Percentiles rank a stretch among this genome's conserved stretches.
Evolutionary conservation across 2,113 vertebrate species (phyloP).

Genomic region (Phalacrocorax brasilianus): DNA sequence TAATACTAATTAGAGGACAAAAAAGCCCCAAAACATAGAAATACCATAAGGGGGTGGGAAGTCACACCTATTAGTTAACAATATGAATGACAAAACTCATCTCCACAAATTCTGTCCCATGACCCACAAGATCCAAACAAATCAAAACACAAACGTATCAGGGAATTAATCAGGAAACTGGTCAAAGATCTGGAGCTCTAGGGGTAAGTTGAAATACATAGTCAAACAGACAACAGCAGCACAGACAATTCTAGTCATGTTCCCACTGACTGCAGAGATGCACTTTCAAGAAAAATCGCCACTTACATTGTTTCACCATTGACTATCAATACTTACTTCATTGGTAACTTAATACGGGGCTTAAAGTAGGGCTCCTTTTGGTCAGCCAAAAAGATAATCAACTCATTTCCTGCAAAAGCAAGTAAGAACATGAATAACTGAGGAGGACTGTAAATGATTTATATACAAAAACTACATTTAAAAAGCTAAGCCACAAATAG

Average conservation of each 20-base stretch:
- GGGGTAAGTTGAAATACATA: background rate
- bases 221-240: background rate
- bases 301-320: background rate
- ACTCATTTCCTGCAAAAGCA: conserved; percentile 83
- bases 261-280: background rate
- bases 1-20: background rate
- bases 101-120: background rate
- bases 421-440: background rate
- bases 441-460: background rate
- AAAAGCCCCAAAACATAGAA: background rate
- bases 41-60: background rate
- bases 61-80: background rate
- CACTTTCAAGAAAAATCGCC: background rate
- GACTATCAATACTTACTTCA: conserved; percentile 74
- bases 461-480: background rate
- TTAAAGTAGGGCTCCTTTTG: conserved; percentile 92
- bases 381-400: conserved; percentile 92
- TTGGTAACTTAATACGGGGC: conserved; percentile 82
- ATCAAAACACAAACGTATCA: background rate
- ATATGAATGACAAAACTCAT: background rate
- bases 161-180: background rate
- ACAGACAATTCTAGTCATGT: background rate
- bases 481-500: background rate
- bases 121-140: background rate
- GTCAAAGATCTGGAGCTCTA: background rate